A percentile compares a stretch with the other conserved stretches of the same genome.
These are phyloP conservation scores for Halcyon badia DNA, from an alignment of 2,797 vertebrate genomes.

Conservation along the genomic window DNA sequence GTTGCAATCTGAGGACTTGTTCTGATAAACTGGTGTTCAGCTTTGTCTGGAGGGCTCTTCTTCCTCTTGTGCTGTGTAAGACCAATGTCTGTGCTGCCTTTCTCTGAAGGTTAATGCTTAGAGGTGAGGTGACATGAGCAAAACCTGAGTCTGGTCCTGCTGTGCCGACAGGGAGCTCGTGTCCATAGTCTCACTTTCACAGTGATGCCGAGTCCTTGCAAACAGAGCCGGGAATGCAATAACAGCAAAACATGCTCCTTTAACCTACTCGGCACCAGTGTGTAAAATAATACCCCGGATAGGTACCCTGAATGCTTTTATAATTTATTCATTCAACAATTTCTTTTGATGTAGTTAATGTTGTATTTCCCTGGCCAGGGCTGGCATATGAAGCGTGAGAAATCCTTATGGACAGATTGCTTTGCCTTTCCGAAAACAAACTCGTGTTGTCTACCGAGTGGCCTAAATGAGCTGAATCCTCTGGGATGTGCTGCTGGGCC, in stretches of 20 bases:
- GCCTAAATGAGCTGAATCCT: constrained; percentile 55
- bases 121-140: not conserved
- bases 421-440: constrained; percentile 67
- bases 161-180: not conserved
- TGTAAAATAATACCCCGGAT: constrained; percentile 66
- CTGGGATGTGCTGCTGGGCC: not conserved
- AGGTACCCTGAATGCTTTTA: constrained; percentile 64
- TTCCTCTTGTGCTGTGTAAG: not conserved
- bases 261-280: constrained; percentile 44
- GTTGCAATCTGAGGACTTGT: not conserved
- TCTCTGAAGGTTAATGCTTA: not conserved
- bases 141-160: not conserved
- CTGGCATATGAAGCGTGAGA: constrained; percentile 64
- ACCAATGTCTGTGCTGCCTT: not conserved
- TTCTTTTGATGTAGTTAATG: constrained; percentile 69
- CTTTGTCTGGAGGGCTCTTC: not conserved
- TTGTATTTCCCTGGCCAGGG: constrained; percentile 61
- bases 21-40: fast-evolving
- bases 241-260: constrained; percentile 67
- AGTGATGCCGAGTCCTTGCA: not conserved
- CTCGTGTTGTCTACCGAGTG: constrained; percentile 32
- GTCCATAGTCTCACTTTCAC: constrained; percentile 64
- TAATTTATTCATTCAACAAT: constrained; percentile 77
- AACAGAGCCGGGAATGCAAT: constrained; percentile 14
- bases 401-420: constrained; percentile 76